phyloP scores from a whole-genome alignment of 2,888 invertebrate genomes.

The Autographa pulchrina region DNA sequence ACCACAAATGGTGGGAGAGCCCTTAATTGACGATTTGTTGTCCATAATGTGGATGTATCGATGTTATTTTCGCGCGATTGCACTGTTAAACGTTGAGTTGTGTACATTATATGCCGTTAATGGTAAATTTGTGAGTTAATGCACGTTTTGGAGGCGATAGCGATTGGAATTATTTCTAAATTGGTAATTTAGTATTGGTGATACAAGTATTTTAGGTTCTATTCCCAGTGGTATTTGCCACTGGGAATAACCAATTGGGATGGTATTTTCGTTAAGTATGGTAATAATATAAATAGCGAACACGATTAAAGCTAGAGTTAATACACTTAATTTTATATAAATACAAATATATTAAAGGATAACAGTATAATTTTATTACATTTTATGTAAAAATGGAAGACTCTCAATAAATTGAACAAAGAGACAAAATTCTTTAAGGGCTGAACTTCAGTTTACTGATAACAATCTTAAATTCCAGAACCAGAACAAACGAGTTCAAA shows the following conservation, averaged over 20 bases:
- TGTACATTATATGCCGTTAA: conserved; percentile 34
- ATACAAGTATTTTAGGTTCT: conserved; percentile 14
- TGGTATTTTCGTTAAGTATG: not conserved
- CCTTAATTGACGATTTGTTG: conserved; percentile 45
- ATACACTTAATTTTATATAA: too few species aligned
- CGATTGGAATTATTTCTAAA: conserved; percentile 31
- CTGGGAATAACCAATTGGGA: not conserved
- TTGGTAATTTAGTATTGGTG: conserved; percentile 29
- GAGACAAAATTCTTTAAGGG: conserved; percentile 47
- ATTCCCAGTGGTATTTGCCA: conserved; percentile 28
- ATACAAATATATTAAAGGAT: too few species aligned
- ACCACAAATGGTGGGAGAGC: conserved; percentile 41
- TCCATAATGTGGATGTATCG: conserved; percentile 36
- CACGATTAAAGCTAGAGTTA: too few species aligned
- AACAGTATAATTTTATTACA: too few species aligned
- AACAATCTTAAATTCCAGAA: conserved; percentile 61
- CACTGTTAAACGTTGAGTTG: conserved; percentile 34
- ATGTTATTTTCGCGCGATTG: conserved; percentile 37
- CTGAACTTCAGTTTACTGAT: conserved; percentile 53
- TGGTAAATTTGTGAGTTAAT: conserved; percentile 30
- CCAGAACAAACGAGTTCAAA: conserved; percentile 65
- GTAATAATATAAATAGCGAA: not conserved
- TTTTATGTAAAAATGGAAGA: conserved; percentile 37
- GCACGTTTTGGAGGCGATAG: conserved; percentile 19
- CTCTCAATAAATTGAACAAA: conserved; percentile 56